Percentiles rank a stretch among this genome's conserved stretches.
Evolutionary conservation across 2,113 vertebrate species (phyloP).

Genomic region (Holacanthus passer): DNA sequence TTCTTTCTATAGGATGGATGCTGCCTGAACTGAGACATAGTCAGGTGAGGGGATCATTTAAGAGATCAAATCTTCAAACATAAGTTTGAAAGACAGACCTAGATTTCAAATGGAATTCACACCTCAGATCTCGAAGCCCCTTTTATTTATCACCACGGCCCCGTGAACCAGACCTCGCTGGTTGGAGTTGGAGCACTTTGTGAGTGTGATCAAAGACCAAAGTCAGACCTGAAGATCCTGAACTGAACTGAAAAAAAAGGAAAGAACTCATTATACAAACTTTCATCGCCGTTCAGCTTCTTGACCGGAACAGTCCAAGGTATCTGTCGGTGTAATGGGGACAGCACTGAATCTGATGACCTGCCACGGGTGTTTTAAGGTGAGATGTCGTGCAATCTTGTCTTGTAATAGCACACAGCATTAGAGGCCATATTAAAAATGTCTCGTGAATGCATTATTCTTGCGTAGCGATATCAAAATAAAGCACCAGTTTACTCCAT

Average conservation of each 20-base stretch:
- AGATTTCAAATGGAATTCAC: conserved; percentile 10
- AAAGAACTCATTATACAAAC: background rate
- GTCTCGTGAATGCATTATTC: conserved; percentile 2
- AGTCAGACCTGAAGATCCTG: conserved; percentile 21
- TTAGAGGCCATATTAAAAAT: background rate
- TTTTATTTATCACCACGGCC: background rate
- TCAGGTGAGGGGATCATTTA: background rate
- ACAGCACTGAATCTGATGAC: conserved; percentile 73
- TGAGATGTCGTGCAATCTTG: conserved; percentile 71
- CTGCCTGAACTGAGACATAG: too few relatives aligned
- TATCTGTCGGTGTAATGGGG: conserved; percentile 48
- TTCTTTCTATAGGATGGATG: background rate
- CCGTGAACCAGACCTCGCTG: background rate
- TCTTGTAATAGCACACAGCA: conserved; percentile 16
- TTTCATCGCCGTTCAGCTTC: background rate
- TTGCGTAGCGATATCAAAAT: conserved; percentile 3
- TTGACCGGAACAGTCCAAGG: background rate
- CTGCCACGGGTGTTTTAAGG: conserved; percentile 80
- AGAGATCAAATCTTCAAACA: background rate
- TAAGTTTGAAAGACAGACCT: background rate
- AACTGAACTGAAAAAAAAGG: conserved; percentile 12
- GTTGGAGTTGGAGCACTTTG: background rate
- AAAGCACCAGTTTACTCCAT: conserved; percentile 6
- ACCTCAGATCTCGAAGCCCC: background rate
- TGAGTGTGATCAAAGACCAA: background rate